Conservation (phyloP, 2,888 invertebrate species). For the Dryococelus australis region DNA sequence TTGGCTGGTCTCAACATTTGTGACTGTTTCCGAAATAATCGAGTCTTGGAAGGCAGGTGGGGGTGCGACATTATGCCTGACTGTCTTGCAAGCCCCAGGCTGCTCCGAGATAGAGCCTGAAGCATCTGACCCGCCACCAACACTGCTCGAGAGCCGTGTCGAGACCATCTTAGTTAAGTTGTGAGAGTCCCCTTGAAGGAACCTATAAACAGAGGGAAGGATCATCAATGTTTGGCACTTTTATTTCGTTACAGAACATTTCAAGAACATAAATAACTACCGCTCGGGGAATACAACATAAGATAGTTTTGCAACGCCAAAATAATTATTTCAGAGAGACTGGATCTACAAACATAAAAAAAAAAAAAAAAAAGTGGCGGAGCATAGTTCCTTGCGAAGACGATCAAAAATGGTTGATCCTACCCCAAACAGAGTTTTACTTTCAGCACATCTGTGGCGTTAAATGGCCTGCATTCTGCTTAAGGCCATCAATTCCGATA, state of each 20-base stretch:
- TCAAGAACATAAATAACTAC: no score
- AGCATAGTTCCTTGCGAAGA: not conserved
- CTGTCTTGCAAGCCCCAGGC: conserved; percentile 33
- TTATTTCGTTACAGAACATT: no score
- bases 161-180: conserved; percentile 62
- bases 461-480: conserved; percentile 30
- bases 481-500: not conserved
- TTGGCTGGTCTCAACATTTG: conserved; percentile 49
- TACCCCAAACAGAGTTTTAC: conserved; percentile 41
- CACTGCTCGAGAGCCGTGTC: conserved; percentile 63
- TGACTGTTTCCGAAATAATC: conserved; percentile 45
- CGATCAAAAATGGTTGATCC: conserved; percentile 41
- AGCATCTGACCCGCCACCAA: conserved; percentile 37
- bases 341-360: not conserved
- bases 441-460: conserved; percentile 38
- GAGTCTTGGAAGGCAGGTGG: conserved; percentile 46
- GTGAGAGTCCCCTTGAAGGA: not conserved
- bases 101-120: conserved; percentile 32
- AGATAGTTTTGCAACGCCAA: no score
- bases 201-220: not conserved
- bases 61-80: conserved; percentile 33
- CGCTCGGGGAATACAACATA: no score
- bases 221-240: no score
- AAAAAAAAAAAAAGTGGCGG: not conserved
- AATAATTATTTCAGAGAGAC: not conserved